Conservation (phyloP, 2,113 vertebrate species). For the Motacilla alba region DNA sequence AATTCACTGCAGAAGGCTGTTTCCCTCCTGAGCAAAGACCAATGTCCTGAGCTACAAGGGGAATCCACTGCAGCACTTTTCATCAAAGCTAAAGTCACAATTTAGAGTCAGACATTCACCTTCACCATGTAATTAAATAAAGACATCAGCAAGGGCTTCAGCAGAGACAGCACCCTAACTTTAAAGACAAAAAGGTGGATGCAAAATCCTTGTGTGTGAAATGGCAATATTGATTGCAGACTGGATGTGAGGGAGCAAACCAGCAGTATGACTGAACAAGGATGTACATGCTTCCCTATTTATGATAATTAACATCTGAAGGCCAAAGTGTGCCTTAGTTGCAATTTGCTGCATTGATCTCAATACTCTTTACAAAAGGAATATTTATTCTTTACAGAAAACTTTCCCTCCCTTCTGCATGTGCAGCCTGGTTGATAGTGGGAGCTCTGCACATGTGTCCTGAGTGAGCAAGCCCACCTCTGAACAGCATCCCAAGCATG, state of each 20-base stretch:
- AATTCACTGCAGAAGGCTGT: neutral
- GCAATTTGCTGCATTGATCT: neutral
- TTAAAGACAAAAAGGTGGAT: neutral
- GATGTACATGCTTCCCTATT: neutral
- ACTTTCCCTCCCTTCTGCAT: neutral
- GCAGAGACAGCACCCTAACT: neutral
- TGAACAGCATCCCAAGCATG: neutral
- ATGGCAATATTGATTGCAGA: neutral
- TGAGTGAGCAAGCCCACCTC: neutral
- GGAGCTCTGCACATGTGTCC: neutral
- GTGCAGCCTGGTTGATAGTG: neutral
- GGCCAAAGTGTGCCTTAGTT: neutral
- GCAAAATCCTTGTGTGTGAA: neutral
- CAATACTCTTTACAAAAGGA: neutral
- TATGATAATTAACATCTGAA: neutral
- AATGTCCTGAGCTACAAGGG: neutral
- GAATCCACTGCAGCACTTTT: neutral
- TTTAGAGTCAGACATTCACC: neutral
- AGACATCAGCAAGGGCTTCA: neutral
- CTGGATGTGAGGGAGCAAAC: neutral
- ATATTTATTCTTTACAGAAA: neutral
- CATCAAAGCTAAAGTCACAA: neutral
- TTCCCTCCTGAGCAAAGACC: neutral
- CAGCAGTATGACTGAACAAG: neutral
- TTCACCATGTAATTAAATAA: neutral